Conservation (phyloP, 2,113 vertebrate species). For the Epinephelus fuscoguttatus region DNA sequence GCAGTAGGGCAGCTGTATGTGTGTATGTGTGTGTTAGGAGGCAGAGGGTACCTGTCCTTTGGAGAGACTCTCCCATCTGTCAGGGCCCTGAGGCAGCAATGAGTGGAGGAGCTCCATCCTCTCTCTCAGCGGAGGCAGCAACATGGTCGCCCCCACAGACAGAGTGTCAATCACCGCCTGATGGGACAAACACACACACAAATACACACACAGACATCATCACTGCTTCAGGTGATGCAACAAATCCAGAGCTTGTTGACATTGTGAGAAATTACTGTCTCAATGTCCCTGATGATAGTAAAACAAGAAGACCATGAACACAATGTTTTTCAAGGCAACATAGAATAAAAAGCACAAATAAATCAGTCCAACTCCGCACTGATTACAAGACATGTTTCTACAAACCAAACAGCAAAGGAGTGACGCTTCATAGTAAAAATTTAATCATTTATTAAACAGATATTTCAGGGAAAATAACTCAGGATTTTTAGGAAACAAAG, state of each 20-base stretch:
- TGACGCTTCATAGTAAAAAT: not conserved
- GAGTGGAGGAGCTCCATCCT: constrained; percentile 98
- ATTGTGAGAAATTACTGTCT: no score
- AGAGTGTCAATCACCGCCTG: constrained; percentile 98
- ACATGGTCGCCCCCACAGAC: constrained; percentile 98
- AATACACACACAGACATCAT: constrained; percentile 14
- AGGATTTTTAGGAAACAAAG: not conserved
- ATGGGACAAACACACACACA: constrained; percentile 27
- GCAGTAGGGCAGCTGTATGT: no score
- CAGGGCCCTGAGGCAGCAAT: constrained; percentile 96
- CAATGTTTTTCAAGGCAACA: no score
- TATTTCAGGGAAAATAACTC: not conserved
- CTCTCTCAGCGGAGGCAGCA: constrained; percentile 95
- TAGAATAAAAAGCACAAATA: no score
- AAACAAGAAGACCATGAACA: no score
- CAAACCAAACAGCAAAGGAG: no score
- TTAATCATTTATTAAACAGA: not conserved
- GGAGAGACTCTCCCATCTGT: constrained; percentile 97
- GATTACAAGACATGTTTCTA: no score
- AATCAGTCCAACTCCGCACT: no score
- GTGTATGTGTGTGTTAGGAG: no score
- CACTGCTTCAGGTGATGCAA: not conserved
- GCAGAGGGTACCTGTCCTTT: constrained; percentile 93
- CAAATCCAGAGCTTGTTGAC: not conserved
- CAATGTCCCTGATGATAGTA: no score